Percentiles rank a stretch among this genome's conserved stretches.
phyloP scores from a whole-genome alignment of 2,113 vertebrate species.

The Peucedramus taeniatus region DNA sequence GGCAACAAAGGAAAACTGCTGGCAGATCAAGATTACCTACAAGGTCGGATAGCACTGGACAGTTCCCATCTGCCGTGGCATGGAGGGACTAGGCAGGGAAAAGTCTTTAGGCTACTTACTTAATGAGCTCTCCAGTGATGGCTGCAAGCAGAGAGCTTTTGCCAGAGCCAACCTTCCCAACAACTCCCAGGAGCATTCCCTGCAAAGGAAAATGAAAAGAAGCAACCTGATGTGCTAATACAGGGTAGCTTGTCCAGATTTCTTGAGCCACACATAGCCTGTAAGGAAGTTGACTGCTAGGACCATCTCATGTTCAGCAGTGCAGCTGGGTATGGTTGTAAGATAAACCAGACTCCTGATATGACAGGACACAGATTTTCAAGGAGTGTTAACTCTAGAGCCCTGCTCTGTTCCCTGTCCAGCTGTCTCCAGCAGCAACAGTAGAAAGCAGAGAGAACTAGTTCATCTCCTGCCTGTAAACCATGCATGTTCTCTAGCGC shows the following conservation, averaged over 20 bases:
- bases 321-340: not conserved
- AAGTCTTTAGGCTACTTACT: slow-evolving; percentile 71
- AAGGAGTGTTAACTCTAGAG: not conserved
- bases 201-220: slow-evolving; percentile 56
- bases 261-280: not conserved
- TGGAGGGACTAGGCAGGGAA: not conserved
- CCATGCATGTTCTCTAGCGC: not conserved
- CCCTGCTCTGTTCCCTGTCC: not conserved
- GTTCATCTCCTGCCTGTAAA: not conserved
- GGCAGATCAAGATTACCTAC: not conserved
- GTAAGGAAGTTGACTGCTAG: not conserved
- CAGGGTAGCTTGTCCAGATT: not conserved
- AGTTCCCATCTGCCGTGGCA: rapidly evolving
- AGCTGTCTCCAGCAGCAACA: not conserved
- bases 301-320: not conserved
- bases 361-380: not conserved
- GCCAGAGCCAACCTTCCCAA: slow-evolving; percentile 93
- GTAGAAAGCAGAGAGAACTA: not conserved
- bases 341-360: not conserved
- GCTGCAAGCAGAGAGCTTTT: slow-evolving; percentile 92
- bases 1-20: not conserved
- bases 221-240: not conserved
- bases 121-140: slow-evolving; percentile 88
- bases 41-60: not conserved
- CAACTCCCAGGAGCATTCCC: slow-evolving; percentile 87